phyloP scores from a whole-genome alignment of 2,797 vertebrate genomes.

The Myioborus miniatus region DNA sequence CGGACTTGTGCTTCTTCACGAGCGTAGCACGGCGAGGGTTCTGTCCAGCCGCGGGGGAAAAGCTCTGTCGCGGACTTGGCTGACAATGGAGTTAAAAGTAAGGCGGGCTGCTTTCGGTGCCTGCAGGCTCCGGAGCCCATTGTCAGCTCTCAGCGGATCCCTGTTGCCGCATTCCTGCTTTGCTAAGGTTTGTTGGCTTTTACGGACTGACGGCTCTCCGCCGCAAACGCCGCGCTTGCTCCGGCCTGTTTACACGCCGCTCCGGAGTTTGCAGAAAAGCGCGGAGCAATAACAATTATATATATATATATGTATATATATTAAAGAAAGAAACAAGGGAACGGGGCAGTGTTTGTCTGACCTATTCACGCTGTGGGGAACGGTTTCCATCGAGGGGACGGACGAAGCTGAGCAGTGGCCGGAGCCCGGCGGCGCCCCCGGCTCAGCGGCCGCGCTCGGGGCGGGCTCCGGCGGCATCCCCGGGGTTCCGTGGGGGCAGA shows the following conservation, averaged over 20 bases:
- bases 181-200: slow-evolving; percentile 78
- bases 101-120: slow-evolving; percentile 75
- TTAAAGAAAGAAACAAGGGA: background rate
- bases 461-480: background rate
- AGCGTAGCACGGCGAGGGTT: slow-evolving; percentile 71
- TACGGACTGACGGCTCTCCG: slow-evolving; percentile 69
- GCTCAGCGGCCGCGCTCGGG: background rate
- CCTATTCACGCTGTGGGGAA: slow-evolving; percentile 16
- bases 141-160: slow-evolving; percentile 73
- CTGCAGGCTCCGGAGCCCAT: slow-evolving; percentile 69
- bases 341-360: slow-evolving; percentile 38
- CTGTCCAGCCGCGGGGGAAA: slow-evolving; percentile 76
- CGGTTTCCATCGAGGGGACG: slow-evolving; percentile 9
- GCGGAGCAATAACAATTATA: background rate
- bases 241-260: slow-evolving; percentile 63
- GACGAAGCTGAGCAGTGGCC: background rate
- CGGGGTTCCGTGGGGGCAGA: background rate
- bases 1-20: slow-evolving; percentile 65
- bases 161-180: slow-evolving; percentile 75
- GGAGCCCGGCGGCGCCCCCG: background rate
- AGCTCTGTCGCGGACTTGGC: slow-evolving; percentile 72
- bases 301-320: background rate
- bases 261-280: slow-evolving; percentile 52
- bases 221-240: slow-evolving; percentile 57
- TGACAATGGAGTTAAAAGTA: slow-evolving; percentile 80